Conservation (phyloP, 2,113 vertebrate genomes). For the Ibidorhyncha struthersii region DNA sequence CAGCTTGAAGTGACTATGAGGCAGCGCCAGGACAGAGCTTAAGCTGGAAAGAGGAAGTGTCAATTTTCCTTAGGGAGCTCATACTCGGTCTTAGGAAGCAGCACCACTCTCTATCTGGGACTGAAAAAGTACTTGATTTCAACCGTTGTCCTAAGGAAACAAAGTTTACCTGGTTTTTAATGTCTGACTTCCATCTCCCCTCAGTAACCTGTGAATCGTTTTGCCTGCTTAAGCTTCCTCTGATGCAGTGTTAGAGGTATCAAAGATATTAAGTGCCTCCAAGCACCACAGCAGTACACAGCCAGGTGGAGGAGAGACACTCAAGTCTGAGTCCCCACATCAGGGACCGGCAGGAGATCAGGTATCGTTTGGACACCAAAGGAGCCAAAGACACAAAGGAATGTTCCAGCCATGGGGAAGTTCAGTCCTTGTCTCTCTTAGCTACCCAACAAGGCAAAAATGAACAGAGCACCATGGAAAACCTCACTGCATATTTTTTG, state of each 20-base stretch:
- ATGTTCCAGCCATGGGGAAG: neutral
- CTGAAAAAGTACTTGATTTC: neutral
- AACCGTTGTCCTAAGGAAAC: neutral
- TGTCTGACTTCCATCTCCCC: neutral
- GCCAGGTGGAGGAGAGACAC: neutral
- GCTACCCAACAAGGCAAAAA: neutral
- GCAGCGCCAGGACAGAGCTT: neutral
- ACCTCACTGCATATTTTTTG: neutral
- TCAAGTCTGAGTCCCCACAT: no score
- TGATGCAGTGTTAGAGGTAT: neutral
- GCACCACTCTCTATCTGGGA: neutral
- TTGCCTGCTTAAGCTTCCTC: neutral
- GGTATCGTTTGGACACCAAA: neutral
- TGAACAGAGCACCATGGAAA: neutral
- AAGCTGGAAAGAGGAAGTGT: neutral
- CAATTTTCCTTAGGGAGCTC: neutral
- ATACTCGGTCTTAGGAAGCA: neutral
- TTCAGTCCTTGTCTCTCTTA: neutral
- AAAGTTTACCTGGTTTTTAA: neutral
- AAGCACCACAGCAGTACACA: neutral
- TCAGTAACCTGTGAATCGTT: neutral
- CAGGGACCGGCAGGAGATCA: neutral
- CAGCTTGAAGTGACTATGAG: neutral
- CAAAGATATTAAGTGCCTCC: neutral
- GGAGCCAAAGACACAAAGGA: neutral